Conservation (phyloP, 2,888 invertebrate species). For the Campoletis raptor region DNA sequence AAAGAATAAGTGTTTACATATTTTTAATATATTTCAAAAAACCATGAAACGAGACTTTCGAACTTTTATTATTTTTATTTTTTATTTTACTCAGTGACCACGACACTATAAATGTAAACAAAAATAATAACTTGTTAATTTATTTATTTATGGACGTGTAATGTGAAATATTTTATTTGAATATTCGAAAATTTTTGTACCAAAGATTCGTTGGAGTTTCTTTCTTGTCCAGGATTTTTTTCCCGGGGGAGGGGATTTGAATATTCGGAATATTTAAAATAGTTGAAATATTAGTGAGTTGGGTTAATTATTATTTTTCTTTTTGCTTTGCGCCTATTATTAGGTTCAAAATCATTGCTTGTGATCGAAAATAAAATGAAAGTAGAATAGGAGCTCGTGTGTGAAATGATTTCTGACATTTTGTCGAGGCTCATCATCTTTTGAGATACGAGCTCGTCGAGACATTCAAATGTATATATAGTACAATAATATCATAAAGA, state of each 20-base stretch:
- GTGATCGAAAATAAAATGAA: neutral
- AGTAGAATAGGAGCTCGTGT: neutral
- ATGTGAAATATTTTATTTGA: neutral
- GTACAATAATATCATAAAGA: conserved; percentile 48
- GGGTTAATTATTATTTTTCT: neutral
- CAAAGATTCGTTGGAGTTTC: no score
- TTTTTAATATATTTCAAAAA: neutral
- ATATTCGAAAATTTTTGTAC: no score
- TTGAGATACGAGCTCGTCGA: conserved; percentile 16
- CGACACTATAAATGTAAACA: neutral
- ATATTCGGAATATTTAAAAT: no score
- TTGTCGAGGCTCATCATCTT: conserved; percentile 3
- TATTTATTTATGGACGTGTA: neutral
- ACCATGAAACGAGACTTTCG: conserved; percentile 1
- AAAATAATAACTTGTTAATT: neutral
- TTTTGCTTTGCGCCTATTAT: neutral
- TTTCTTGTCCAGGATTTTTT: no score
- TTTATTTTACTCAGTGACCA: conserved; percentile 54
- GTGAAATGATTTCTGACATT: conserved; percentile 21
- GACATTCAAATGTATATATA: neutral
- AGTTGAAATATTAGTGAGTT: neutral
- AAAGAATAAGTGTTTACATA: neutral
- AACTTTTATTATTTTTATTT: no score
- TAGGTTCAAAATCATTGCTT: neutral
- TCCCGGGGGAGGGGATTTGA: no score